Percentiles rank a stretch among this genome's conserved stretches.
Evolutionary conservation across 2,888 invertebrate species (phyloP).

Genomic region (Diloba caeruleocephala): DNA sequence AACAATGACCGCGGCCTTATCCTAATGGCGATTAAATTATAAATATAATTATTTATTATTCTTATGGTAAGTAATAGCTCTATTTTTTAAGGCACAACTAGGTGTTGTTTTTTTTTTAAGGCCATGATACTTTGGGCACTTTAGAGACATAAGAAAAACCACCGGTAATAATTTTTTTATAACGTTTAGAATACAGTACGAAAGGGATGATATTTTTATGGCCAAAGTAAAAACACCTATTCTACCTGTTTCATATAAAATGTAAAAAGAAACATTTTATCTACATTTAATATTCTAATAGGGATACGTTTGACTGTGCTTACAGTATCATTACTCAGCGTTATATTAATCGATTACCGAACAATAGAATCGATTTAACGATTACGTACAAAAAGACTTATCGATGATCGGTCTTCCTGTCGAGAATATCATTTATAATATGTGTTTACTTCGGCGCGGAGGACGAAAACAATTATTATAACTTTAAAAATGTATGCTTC

Average conservation of each 20-base stretch:
- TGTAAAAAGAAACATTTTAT: slow-evolving; percentile 9
- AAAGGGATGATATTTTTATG: slow-evolving; percentile 7
- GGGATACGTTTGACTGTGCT: slow-evolving; percentile 18
- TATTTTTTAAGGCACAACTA: too few relatives aligned
- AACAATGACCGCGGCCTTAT: too few relatives aligned
- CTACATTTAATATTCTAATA: too few relatives aligned
- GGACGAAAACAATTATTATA: too few relatives aligned
- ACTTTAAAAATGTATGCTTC: too few relatives aligned
- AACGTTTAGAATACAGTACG: neutral
- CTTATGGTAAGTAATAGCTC: too few relatives aligned
- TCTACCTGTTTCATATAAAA: neutral
- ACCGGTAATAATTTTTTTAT: slow-evolving; percentile 11
- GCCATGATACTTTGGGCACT: too few relatives aligned
- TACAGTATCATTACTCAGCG: slow-evolving; percentile 45
- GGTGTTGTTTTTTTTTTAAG: too few relatives aligned
- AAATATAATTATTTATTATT: too few relatives aligned
- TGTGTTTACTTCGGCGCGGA: neutral
- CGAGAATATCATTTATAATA: slow-evolving; percentile 1
- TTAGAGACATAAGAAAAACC: neutral
- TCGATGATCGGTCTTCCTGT: slow-evolving; percentile 16
- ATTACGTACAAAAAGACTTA: slow-evolving; percentile 24
- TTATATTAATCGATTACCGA: slow-evolving; percentile 42
- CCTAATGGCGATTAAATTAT: too few relatives aligned
- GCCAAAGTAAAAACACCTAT: slow-evolving; percentile 6
- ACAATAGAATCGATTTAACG: slow-evolving; percentile 42